Evolutionary conservation across 2,113 vertebrate genomes (phyloP).

Genomic region (Anarhynchus alexandrinus): DNA sequence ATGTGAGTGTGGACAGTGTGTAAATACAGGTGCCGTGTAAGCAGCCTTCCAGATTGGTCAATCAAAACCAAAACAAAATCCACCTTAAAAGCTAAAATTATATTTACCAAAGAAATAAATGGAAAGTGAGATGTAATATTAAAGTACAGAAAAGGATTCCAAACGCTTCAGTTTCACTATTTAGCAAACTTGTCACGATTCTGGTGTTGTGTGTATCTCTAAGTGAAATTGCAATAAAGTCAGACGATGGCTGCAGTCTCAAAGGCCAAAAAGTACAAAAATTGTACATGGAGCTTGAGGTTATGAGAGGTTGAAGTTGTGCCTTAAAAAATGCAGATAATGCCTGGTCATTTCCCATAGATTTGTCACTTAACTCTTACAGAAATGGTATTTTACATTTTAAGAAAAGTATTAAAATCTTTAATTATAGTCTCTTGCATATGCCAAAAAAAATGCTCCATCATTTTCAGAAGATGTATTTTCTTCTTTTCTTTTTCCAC

Average conservation of each 20-base stretch:
- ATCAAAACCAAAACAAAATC: background rate
- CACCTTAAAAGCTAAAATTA: background rate
- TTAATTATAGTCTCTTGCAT: background rate
- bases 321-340: background rate
- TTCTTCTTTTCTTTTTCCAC: background rate
- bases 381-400: background rate
- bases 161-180: background rate
- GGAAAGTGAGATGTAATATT: background rate
- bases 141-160: background rate
- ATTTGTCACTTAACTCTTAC: background rate
- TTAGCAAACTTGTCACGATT: background rate
- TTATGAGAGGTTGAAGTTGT: background rate
- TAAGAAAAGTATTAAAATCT: background rate
- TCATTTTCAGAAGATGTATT: background rate
- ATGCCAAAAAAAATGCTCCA: background rate
- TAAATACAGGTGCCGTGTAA: background rate
- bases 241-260: fast-evolving
- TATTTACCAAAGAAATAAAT: background rate
- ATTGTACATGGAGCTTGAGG: background rate
- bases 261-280: background rate
- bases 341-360: fast-evolving
- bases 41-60: background rate
- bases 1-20: background rate
- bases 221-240: background rate
- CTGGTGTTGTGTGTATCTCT: background rate